Percentiles rank a stretch among this genome's conserved stretches.
Evolutionary conservation across 2,113 vertebrate genomes (phyloP).

Genomic region (Raja brachyura): DNA sequence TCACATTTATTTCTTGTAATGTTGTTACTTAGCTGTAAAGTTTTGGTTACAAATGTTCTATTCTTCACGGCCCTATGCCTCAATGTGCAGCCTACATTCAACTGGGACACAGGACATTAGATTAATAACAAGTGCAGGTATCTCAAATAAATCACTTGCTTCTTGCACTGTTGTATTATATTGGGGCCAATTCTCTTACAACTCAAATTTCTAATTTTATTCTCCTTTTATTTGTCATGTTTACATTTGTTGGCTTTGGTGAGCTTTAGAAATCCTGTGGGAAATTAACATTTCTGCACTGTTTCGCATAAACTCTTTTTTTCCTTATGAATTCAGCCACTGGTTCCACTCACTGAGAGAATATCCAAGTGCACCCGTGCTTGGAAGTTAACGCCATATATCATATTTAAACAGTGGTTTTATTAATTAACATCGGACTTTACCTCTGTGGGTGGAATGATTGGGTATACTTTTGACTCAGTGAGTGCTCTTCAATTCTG

Average conservation of each 20-base stretch:
- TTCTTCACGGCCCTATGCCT: not conserved
- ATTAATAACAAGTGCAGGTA: not conserved
- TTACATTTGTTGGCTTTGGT: conserved; percentile 11
- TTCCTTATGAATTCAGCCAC: not conserved
- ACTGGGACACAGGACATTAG: not conserved
- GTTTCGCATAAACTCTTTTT: not conserved
- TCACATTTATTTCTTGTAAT: not conserved
- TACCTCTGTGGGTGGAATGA: not conserved
- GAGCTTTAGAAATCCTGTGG: not conserved
- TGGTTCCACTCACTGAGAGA: not conserved
- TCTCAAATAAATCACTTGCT: not conserved
- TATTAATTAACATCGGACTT: not conserved
- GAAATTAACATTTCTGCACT: not conserved
- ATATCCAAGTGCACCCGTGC: not conserved
- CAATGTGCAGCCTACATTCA: not conserved
- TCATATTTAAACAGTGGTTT: not conserved
- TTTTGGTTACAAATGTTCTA: not conserved
- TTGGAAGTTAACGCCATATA: not conserved
- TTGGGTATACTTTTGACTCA: not conserved
- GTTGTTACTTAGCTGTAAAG: not conserved
- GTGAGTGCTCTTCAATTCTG: not conserved
- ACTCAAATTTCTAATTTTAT: not conserved
- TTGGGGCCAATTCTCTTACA: not conserved
- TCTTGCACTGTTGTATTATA: no score
- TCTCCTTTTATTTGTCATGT: not conserved